Base-by-base conservation (phyloP, 2,888 invertebrate genomes). In the Heterodera filipjevi region DNA sequence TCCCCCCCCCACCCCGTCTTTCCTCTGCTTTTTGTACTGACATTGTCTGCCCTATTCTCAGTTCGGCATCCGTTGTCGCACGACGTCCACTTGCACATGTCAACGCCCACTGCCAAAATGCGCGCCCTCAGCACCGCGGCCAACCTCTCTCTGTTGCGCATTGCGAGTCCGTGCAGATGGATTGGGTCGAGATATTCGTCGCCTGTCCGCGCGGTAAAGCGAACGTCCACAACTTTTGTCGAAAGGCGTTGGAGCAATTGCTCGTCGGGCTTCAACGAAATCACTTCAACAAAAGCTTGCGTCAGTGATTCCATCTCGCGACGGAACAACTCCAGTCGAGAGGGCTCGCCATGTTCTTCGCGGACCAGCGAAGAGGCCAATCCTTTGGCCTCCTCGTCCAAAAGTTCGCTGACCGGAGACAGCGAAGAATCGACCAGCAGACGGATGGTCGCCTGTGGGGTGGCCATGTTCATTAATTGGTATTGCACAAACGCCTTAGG, bases 171-270 rank as follows among this genome's bases (percentile, higher is more conserved):
- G 90, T 99, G 95, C 84, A 98, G 92, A 90, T 95, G 92, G 12
- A 95, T 95, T 0, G 97, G 96, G 90, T 95, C 97, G 2, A 96
- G 95, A 0, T 96, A 95, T 1, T 96, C 95, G 70, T 59, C 53
- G 19, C 70, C 76, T 5, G 83, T 79, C 12, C 83, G 82, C 16
- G 85, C 89, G 35, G 86, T 83, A 82, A 89, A 89, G 16, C 89
- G 82, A 16, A 89, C 83, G 78, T 89, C 88, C 66, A 87, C 77
- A 10, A 85, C 85, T 5, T 83, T 82, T 0, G 85, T 85, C 44
- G 84, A 83, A 27, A 81, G 77, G 3, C 82, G 82, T 79, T 87
- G 87, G 1, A 87, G 83, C 6, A 85, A 84, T 59, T 85, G 87
- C 32, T 71, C 44, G 59, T 66, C 72, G 16, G 90, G 89, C 90